Conservation (phyloP, 1,140 invertebrate genomes). For the Drosophila tsacasi region DNA sequence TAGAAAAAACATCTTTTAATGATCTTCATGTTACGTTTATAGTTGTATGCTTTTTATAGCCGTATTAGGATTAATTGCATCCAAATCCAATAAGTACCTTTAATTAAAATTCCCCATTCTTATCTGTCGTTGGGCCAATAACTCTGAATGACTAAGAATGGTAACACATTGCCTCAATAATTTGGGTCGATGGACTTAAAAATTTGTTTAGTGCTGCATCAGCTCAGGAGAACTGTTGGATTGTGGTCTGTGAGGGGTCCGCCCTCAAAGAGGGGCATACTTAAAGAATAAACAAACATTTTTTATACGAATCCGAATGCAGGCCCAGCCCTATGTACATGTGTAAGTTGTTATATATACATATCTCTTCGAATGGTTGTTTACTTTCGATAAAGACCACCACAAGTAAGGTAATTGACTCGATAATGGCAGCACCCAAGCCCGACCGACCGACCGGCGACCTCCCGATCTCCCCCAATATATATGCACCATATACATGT, state of each 20-base stretch:
- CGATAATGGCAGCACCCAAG: slow-evolving; percentile 52
- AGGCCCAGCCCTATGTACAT: slow-evolving; percentile 24
- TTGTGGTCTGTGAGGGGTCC: slow-evolving; percentile 25
- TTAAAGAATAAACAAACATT: slow-evolving; percentile 62
- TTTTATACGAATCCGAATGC: slow-evolving; percentile 4
- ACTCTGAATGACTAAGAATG: slow-evolving; percentile 38
- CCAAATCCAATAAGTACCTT: background rate
- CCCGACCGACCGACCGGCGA: background rate
- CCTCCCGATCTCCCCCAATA: slow-evolving; percentile 18
- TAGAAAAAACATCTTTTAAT: background rate
- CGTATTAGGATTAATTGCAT: background rate
- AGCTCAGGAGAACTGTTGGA: slow-evolving; percentile 22
- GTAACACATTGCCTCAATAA: slow-evolving; percentile 66
- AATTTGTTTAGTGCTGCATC: slow-evolving; percentile 36
- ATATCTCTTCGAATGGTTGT: slow-evolving; percentile 47
- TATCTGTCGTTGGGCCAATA: slow-evolving; percentile 57
- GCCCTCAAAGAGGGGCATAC: slow-evolving; percentile 5
- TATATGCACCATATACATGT: slow-evolving; percentile 5
- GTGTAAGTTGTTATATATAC: slow-evolving; percentile 2
- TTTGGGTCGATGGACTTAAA: slow-evolving; percentile 73
- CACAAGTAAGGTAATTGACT: slow-evolving; percentile 67
- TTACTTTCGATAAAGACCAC: slow-evolving; percentile 73
- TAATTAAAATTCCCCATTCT: slow-evolving; percentile 35
- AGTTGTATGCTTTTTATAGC: background rate
- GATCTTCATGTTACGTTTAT: background rate